Base-by-base conservation (phyloP, 2,888 invertebrate genomes). In the Syrphus vitripennis region DNA sequence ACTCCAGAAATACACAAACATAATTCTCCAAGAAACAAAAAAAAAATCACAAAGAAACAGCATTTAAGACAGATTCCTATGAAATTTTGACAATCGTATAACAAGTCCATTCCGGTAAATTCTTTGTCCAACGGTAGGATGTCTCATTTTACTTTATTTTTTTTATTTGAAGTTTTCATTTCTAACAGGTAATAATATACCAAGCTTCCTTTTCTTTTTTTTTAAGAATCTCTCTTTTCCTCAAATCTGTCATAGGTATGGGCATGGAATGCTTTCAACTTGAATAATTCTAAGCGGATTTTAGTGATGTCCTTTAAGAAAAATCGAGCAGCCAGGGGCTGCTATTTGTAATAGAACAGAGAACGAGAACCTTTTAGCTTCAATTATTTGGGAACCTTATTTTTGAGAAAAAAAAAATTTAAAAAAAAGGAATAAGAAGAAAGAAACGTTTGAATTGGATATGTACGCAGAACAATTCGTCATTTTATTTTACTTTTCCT, bases 321-420 rank as follows among this genome's bases (percentile, higher is more conserved):
- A 34, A 19, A 45, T 31, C 7, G 2, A 24, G 42, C 14, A 24
- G n/a, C n/a, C n/a, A n/a, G 26, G 10, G 40, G 16, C 9, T 37
- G n/a, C n/a, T n/a, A n/a, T 55, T 4, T 10, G 31, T 16, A n/a
- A 34, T 26, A 26, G 12, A n/a, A n/a, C n/a, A n/a, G n/a, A n/a
- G 19, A 37, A 16, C 14, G 1, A 34, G 40, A 57, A 37, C 79
- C 69, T 79, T 57, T 79, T 74, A 72, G 69, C 34, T 48, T 70
- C 63, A 75, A 80, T 80, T 80, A 75, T 69, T 83, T 80, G 69
- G 59, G 48, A 67, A 67, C 45, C 16, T 70, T 75, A 48, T 70
- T 80, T 67, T 24, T n/a, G 42, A 42, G 77, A 31, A 76, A 63
- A 69, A 57, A 0, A 12, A 40, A 4, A 40, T 3, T 29, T n/a